Conservation (phyloP, 2,113 vertebrate species). For the Epinephelus fuscoguttatus region DNA sequence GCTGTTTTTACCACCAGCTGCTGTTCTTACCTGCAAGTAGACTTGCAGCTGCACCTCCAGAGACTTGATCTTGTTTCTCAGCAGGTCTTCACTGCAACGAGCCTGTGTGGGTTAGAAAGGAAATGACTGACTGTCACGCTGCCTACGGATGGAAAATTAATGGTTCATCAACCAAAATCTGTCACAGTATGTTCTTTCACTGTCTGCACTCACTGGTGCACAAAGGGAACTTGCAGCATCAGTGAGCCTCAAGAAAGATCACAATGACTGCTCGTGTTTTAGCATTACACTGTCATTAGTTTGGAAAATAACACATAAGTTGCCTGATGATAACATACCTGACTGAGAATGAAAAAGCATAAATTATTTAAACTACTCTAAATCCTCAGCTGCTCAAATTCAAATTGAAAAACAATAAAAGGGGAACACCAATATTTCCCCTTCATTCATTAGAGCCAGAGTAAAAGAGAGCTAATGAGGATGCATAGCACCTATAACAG, state of each 20-base stretch:
- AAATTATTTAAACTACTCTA: not conserved
- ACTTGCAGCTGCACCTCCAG: constrained; percentile 93
- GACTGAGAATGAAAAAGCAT: constrained; percentile 22
- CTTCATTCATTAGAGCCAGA: constrained; percentile 39
- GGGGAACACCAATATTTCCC: not conserved
- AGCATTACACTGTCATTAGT: not conserved
- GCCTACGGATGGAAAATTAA: constrained; percentile 56
- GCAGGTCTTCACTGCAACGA: constrained; percentile 91
- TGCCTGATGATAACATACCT: constrained; percentile 26
- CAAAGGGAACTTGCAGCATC: constrained; percentile 31
- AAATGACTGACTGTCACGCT: constrained; percentile 71
- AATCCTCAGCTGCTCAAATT: not conserved
- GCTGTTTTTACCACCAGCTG: not conserved
- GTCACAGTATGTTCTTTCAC: constrained; percentile 26
- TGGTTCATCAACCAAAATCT: constrained; percentile 42
- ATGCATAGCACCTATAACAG: constrained; percentile 38
- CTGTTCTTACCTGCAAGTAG: constrained; percentile 89
- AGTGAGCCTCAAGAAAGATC: constrained; percentile 12
- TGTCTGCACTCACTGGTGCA: constrained; percentile 33
- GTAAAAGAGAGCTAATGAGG: constrained; percentile 11
- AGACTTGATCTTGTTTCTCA: constrained; percentile 89
- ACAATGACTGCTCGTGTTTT: not conserved
- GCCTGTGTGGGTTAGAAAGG: constrained; percentile 87
- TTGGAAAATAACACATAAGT: not conserved
- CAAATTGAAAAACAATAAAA: not conserved